These are phyloP conservation scores for Notoglanidium macrostoma DNA, from an alignment of 2,797 vertebrate species.

Conservation along the genomic window DNA sequence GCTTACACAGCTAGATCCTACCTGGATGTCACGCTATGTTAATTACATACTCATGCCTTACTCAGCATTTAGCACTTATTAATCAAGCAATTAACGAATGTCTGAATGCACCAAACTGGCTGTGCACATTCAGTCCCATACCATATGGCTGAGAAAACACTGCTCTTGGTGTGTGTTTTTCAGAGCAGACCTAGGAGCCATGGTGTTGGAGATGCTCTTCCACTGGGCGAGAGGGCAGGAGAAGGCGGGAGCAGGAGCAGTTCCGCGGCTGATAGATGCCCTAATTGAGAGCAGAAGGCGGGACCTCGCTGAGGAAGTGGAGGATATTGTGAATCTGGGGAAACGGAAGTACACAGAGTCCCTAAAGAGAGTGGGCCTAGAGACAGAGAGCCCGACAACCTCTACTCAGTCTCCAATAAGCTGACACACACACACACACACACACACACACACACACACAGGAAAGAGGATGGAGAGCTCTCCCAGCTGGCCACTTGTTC, in stretches of 20 bases:
- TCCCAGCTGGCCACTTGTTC: not conserved
- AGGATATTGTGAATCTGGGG: slow-evolving; percentile 84
- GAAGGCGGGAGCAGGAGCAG: slow-evolving; percentile 70
- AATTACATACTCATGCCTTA: too few species aligned
- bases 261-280: slow-evolving; percentile 78
- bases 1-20: not conserved
- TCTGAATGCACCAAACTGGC: not conserved
- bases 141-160: not conserved
- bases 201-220: slow-evolving; percentile 92
- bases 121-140: not conserved
- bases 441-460: not conserved
- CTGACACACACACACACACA: slow-evolving; percentile 16
- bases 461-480: slow-evolving; percentile 55
- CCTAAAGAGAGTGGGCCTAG: slow-evolving; percentile 85
- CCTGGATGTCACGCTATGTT: not conserved
- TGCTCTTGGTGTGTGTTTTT: not conserved
- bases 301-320: slow-evolving; percentile 89
- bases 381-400: slow-evolving; percentile 57
- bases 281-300: slow-evolving; percentile 83
- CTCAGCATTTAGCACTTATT: not conserved
- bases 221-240: slow-evolving; percentile 85
- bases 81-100: not conserved
- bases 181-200: slow-evolving; percentile 83
- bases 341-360: slow-evolving; percentile 85
- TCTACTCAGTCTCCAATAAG: slow-evolving; percentile 45